phyloP scores from a whole-genome alignment of 2,113 vertebrate species.

The Capra hircus region DNA sequence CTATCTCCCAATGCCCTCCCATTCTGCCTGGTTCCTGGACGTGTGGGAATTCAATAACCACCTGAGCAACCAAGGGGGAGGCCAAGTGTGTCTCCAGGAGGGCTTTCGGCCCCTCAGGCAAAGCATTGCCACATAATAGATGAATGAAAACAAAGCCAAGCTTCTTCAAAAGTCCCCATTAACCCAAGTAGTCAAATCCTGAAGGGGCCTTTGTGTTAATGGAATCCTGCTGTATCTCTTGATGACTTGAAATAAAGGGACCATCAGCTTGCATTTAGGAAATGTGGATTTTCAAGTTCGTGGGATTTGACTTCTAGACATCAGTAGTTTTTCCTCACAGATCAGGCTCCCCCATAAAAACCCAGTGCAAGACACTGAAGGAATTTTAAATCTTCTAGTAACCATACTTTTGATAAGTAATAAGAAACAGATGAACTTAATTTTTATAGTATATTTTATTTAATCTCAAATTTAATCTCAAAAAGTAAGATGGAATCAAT shows the following conservation, averaged over 20 bases:
- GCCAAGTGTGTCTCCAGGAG: accelerated
- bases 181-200: conserved; percentile 8
- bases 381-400: background rate
- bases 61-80: background rate
- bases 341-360: background rate
- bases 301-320: background rate
- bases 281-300: background rate
- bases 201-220: background rate
- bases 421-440: background rate
- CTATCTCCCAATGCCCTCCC: background rate
- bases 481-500: background rate
- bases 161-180: background rate
- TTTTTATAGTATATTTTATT: background rate
- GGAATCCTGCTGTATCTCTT: background rate
- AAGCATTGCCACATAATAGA: background rate
- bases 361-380: background rate
- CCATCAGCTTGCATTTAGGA: background rate
- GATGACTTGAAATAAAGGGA: background rate
- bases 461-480: background rate
- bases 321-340: background rate
- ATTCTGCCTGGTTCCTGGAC: background rate
- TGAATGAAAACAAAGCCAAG: background rate
- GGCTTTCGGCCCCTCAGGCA: background rate
- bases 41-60: background rate
- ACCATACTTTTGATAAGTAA: background rate